A percentile compares a stretch with the other conserved stretches of the same genome.
phyloP scores from a whole-genome alignment of 2,113 vertebrate genomes.

The Sturnus vulgaris region DNA sequence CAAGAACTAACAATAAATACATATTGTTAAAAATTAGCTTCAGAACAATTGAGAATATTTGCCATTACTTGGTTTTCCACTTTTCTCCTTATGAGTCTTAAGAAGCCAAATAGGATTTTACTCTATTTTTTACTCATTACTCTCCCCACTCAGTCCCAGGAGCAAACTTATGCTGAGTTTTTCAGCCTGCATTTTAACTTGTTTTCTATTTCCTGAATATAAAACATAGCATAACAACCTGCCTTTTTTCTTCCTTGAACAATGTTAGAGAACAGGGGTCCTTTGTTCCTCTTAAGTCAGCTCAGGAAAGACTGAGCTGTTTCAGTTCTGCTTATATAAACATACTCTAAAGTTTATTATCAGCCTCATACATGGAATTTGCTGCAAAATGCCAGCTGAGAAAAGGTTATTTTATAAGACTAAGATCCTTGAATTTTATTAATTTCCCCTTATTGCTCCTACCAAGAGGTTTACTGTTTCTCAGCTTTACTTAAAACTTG shows the following conservation, averaged over 20 bases:
- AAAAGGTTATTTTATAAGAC: background rate
- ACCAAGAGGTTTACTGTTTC: background rate
- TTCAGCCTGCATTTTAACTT: background rate
- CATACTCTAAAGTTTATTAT: background rate
- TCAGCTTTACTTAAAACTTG: background rate
- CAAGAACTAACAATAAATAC: conserved; percentile 47
- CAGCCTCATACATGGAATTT: background rate
- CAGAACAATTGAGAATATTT: conserved; percentile 49
- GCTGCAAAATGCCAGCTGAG: background rate
- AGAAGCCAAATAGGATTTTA: background rate
- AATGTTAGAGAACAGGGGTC: background rate
- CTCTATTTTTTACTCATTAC: background rate
- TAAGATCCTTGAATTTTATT: background rate
- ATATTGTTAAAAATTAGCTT: conserved; percentile 16
- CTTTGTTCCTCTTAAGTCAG: background rate
- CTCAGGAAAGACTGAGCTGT: background rate
- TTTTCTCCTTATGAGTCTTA: background rate
- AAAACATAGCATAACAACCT: background rate
- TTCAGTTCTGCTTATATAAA: background rate
- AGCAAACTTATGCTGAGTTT: background rate
- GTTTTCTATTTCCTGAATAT: background rate
- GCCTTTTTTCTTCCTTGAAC: background rate
- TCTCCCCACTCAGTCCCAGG: background rate
- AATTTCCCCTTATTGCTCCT: background rate
- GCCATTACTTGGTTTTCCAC: conserved; percentile 12